Conservation (phyloP, 2,113 vertebrate genomes). For the Epinephelus fuscoguttatus region DNA sequence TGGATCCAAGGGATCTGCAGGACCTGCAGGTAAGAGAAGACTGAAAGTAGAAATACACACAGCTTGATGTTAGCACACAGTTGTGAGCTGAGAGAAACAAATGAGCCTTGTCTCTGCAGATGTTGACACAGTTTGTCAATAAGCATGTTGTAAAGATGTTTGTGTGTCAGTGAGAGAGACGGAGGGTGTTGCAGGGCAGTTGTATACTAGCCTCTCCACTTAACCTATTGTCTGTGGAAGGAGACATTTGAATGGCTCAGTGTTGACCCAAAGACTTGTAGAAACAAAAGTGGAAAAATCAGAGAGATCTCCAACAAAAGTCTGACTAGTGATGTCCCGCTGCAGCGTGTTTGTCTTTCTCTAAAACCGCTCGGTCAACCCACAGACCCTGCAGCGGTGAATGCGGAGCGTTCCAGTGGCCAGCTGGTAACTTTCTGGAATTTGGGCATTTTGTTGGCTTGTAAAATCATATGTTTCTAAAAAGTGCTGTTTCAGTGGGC, state of each 20-base stretch:
- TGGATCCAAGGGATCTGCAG: conserved; percentile 85
- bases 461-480: conserved; percentile 57
- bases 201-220: conserved; percentile 27
- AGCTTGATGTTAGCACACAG: conserved; percentile 5
- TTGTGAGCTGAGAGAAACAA: conserved; percentile 33
- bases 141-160: conserved; percentile 18
- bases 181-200: conserved; percentile 2
- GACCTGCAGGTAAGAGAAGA: conserved; percentile 88
- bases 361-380: conserved; percentile 40
- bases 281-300: conserved; percentile 46
- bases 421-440: conserved; percentile 58
- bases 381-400: conserved; percentile 35
- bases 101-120: conserved; percentile 3
- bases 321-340: conserved; percentile 18
- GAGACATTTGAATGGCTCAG: conserved; percentile 19
- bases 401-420: conserved; percentile 31
- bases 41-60: neutral
- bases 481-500: conserved; percentile 29
- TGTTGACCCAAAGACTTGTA: conserved; percentile 44
- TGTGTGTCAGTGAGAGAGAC: conserved; percentile 25
- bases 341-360: conserved; percentile 62
- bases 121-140: conserved; percentile 40
- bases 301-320: conserved; percentile 21
- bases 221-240: conserved; percentile 33
- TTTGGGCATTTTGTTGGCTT: conserved; percentile 56